Percentiles rank a stretch among this genome's conserved stretches.
Conservation (phyloP, 2,797 vertebrate species). For the Astyanax mexicanus region DNA sequence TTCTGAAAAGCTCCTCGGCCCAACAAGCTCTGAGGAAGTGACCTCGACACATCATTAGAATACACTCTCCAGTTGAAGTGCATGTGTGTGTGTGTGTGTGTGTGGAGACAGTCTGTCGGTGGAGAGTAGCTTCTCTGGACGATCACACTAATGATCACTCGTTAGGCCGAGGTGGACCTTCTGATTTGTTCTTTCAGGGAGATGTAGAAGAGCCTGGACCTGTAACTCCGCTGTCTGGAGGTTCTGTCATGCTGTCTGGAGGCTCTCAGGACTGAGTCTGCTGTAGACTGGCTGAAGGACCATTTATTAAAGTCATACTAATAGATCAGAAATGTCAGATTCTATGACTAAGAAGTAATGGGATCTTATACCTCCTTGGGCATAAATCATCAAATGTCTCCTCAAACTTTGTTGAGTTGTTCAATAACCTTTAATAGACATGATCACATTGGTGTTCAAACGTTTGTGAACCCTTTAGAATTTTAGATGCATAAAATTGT, state of each 20-base stretch:
- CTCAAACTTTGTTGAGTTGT: too few species aligned
- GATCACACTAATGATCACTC: slow-evolving; percentile 45
- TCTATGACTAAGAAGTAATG: too few species aligned
- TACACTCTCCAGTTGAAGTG: slow-evolving; percentile 16
- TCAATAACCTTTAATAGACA: too few species aligned
- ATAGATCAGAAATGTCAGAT: too few species aligned
- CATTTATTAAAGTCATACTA: too few species aligned
- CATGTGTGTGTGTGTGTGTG: not conserved
- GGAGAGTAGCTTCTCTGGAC: slow-evolving; percentile 39
- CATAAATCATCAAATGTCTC: too few species aligned
- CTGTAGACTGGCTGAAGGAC: not conserved
- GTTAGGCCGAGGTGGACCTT: slow-evolving; percentile 24
- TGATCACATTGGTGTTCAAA: too few species aligned
- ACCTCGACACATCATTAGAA: slow-evolving; percentile 44
- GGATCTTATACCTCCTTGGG: too few species aligned
- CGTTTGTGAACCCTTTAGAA: too few species aligned
- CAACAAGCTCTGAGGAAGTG: slow-evolving; percentile 11
- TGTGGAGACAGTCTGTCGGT: slow-evolving; percentile 27
- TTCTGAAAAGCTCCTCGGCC: slow-evolving; percentile 30
- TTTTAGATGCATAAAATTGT: too few species aligned
- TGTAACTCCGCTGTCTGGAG: slow-evolving; percentile 1
- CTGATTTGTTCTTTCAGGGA: not conserved
- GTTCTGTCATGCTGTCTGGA: not conserved
- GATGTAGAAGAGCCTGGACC: not conserved
- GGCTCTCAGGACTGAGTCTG: not conserved